Base-by-base conservation (phyloP, 2,888 invertebrate species). In the Meteorus cinctellus region DNA sequence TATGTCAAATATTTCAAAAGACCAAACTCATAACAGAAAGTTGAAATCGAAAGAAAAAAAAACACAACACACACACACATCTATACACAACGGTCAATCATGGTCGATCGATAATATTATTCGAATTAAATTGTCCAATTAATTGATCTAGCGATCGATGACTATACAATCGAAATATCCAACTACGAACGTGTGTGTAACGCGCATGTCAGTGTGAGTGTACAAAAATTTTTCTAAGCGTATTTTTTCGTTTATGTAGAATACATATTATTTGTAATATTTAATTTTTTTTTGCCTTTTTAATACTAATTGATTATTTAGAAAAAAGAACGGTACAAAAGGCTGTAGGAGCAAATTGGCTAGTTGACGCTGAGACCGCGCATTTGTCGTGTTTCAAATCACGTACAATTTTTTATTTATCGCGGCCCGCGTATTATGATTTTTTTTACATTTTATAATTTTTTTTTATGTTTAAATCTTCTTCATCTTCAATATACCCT, bases 271-370 rank as follows among this genome's bases (percentile, higher is more conserved):
- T n/a, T 27, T 51, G 48, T 70, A 71, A 59, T 72, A 63, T 75
- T 68, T 72, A 2, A 31, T 70, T 68, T 67, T 34, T 66, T 69
- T 72, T 72, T 59, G 34, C 27, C 4, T 66, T 55, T 72, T 72
- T 51, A 70, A 82, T 79, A 81, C 80, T 84, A 83, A 80, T 81
- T 81, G 84, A 86, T 84, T 86, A 85, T 85, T 86, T 85, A 86
- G 85, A 87, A 87, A 86, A 86, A 86, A 83, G 84, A 87, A 86
- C 82, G 82, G 85, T 86, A 87, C 84, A 86, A 87, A 86, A 86
- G 84, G 85, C 84, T 81, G 75, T 83, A 86, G 83, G 85, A 86
- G 86, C 84, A 84, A 87, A 87, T 87, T 87, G 86, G 86, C 87
- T 87, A 87, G 82, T 82, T 81, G 83, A 76, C 80, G 36, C 71